phyloP scores from a whole-genome alignment of 2,797 vertebrate genomes.

The Eulemur mongoz region DNA sequence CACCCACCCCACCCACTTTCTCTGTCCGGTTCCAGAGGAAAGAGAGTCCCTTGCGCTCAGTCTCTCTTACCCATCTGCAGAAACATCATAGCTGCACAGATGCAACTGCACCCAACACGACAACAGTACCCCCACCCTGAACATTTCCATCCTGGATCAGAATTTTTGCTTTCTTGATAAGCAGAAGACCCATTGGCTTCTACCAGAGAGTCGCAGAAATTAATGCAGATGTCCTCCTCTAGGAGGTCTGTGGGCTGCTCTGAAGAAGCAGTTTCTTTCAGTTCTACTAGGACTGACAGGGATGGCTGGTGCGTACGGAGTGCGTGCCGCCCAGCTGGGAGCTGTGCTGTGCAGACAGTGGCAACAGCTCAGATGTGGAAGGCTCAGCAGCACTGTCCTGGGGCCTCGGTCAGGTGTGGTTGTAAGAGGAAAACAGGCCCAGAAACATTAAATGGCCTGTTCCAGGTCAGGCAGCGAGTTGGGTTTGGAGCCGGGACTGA shows the following conservation, averaged over 20 bases:
- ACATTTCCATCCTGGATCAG: not conserved
- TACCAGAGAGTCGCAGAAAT: not conserved
- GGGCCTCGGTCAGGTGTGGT: not conserved
- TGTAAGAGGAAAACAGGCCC: not conserved
- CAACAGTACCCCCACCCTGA: too few relatives aligned
- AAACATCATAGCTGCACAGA: not conserved
- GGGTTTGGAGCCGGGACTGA: not conserved
- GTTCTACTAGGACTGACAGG: not conserved
- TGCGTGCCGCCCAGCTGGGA: not conserved
- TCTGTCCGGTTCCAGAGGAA: not conserved
- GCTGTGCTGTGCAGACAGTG: not conserved
- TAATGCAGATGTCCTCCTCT: not conserved
- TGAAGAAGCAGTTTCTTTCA: not conserved
- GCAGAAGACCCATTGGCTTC: not conserved
- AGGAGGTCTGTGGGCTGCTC: not conserved
- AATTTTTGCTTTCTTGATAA: conserved; percentile 5
- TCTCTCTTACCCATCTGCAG: not conserved
- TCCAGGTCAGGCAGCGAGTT: too few relatives aligned
- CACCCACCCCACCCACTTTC: too few relatives aligned
- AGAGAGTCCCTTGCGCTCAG: not conserved
- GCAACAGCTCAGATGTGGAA: not conserved
- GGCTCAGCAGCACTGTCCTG: not conserved
- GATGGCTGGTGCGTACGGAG: not conserved
- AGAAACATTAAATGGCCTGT: not conserved
- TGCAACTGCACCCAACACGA: not conserved